phyloP scores from a whole-genome alignment of 1,140 invertebrate genomes.

The Phthorimaea operculella region DNA sequence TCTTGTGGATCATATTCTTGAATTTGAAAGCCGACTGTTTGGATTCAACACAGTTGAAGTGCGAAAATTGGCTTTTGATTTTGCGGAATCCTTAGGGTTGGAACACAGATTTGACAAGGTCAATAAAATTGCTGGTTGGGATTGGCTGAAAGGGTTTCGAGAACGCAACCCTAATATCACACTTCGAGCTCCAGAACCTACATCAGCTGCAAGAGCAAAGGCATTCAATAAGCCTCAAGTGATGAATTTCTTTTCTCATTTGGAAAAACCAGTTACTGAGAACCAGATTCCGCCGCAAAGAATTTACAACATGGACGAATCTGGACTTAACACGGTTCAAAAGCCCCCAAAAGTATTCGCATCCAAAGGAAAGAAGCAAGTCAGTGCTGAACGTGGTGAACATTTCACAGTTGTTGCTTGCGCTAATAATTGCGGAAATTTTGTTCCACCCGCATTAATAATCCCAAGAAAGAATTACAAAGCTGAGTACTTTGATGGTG shows the following conservation, averaged over 20 bases:
- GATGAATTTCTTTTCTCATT: background rate
- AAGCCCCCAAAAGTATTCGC: background rate
- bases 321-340: background rate
- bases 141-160: constrained; percentile 8
- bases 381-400: background rate
- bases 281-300: background rate
- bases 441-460: background rate
- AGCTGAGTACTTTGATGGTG: background rate
- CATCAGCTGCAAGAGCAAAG: background rate
- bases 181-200: background rate
- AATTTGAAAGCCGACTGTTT: constrained; percentile 1
- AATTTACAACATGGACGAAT: constrained; percentile 2
- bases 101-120: background rate
- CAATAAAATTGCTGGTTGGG: background rate
- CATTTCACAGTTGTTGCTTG: constrained; percentile 2
- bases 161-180: background rate
- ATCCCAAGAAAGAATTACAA: background rate
- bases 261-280: background rate
- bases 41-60: background rate
- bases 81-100: background rate
- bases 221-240: background rate
- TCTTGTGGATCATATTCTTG: background rate
- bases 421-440: background rate
- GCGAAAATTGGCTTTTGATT: background rate
- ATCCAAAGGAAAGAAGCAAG: background rate